These are phyloP conservation scores for Lutjanus erythropterus DNA, from an alignment of 2,113 vertebrate genomes.

Conservation along the genomic window DNA sequence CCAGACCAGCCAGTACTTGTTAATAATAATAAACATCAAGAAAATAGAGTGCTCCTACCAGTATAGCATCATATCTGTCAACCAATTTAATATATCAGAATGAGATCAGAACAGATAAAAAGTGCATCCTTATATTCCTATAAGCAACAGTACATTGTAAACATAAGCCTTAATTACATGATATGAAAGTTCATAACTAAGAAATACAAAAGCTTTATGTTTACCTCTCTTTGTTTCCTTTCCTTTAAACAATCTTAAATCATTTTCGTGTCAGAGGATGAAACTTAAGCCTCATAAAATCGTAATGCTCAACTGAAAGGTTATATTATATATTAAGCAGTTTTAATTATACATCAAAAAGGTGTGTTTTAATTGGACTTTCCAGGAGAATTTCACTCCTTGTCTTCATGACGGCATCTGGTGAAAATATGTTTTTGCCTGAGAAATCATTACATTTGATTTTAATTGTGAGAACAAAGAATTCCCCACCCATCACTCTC, in stretches of 20 bases:
- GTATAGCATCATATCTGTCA: no score
- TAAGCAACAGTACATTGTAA: background rate
- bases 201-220: conserved; percentile 5
- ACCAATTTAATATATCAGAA: no score
- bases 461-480: conserved; percentile 65
- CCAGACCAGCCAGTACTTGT: no score
- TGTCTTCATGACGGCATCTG: conserved; percentile 45
- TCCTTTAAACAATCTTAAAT: conserved; percentile 24
- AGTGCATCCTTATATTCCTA: no score
- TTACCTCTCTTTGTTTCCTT: conserved; percentile 3
- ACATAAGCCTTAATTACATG: no score
- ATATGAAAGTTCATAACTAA: conserved; percentile 2
- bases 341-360: conserved; percentile 80
- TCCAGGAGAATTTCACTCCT: conserved; percentile 54
- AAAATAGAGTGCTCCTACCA: no score
- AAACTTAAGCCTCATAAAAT: conserved; percentile 41
- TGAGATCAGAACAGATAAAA: no score
- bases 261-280: conserved; percentile 12
- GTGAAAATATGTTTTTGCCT: conserved; percentile 59
- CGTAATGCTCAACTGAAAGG: conserved; percentile 52
- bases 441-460: conserved; percentile 67
- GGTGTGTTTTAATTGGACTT: conserved; percentile 74
- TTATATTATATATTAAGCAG: conserved; percentile 68
- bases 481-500: conserved; percentile 35
- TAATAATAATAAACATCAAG: no score